Conservation (phyloP, 2,797 vertebrate genomes). For the Aphelocoma californica region DNA sequence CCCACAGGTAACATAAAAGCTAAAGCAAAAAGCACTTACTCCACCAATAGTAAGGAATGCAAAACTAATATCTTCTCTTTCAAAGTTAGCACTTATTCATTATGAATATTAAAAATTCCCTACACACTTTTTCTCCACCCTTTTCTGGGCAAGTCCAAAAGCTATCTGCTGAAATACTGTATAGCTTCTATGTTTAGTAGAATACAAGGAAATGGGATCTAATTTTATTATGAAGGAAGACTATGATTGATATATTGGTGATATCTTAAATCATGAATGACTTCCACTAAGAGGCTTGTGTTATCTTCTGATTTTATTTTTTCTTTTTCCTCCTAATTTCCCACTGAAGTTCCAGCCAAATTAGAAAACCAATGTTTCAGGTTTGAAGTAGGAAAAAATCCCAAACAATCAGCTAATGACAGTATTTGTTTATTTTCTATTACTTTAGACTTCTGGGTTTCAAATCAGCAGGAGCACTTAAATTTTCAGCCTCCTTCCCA, state of each 20-base stretch:
- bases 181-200: background rate
- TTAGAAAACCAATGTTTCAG: background rate
- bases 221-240: background rate
- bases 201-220: background rate
- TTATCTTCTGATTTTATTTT: background rate
- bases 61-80: background rate
- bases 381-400: background rate
- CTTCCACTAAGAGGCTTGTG: background rate
- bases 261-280: background rate
- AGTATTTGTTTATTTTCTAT: background rate
- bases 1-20: background rate
- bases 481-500: background rate
- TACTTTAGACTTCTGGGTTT: background rate
- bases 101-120: background rate
- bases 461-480: background rate
- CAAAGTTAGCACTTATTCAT: background rate
- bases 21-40: background rate
- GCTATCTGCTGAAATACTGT: background rate
- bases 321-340: background rate
- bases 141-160: background rate
- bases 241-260: background rate
- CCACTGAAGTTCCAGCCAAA: background rate
- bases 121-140: rapidly evolving
- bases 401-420: background rate
- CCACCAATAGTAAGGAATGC: background rate